Conservation (phyloP, 2,113 vertebrate species). For the Oreocharis arfaki region DNA sequence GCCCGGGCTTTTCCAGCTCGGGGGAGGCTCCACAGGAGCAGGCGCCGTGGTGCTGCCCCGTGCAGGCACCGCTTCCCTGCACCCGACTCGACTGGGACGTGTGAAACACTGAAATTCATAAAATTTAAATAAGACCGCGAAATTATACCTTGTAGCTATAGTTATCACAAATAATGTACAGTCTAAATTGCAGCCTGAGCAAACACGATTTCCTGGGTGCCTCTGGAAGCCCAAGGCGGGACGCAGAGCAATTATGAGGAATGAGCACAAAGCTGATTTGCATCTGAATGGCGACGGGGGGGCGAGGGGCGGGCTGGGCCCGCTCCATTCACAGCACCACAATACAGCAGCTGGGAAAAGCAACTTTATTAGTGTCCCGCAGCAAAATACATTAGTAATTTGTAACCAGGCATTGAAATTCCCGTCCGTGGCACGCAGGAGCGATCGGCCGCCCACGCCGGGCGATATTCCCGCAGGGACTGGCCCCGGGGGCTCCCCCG, state of each 20-base stretch:
- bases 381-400: conserved; percentile 61
- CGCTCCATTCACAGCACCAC: conserved; percentile 49
- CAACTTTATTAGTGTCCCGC: conserved; percentile 70
- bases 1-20: background rate
- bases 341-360: conserved; percentile 58
- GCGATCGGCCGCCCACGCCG: background rate
- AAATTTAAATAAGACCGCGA: conserved; percentile 61
- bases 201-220: conserved; percentile 50
- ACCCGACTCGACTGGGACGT: conserved; percentile 2
- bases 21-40: background rate
- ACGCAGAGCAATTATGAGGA: conserved; percentile 54
- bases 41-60: background rate
- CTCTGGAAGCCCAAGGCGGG: conserved; percentile 56
- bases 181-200: conserved; percentile 58
- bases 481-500: background rate
- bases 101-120: conserved; percentile 46
- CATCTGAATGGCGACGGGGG: conserved; percentile 38
- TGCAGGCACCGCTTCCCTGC: background rate
- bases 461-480: background rate
- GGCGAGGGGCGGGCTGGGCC: background rate
- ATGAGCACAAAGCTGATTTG: conserved; percentile 57
- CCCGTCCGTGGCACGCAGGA: background rate
- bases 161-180: conserved; percentile 56
- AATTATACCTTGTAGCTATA: conserved; percentile 62
- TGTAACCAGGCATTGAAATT: conserved; percentile 43